A percentile compares a stretch with the other conserved stretches of the same genome.
phyloP scores from a whole-genome alignment of 2,797 vertebrate genomes.

The Eupleurogrammus muticus region DNA sequence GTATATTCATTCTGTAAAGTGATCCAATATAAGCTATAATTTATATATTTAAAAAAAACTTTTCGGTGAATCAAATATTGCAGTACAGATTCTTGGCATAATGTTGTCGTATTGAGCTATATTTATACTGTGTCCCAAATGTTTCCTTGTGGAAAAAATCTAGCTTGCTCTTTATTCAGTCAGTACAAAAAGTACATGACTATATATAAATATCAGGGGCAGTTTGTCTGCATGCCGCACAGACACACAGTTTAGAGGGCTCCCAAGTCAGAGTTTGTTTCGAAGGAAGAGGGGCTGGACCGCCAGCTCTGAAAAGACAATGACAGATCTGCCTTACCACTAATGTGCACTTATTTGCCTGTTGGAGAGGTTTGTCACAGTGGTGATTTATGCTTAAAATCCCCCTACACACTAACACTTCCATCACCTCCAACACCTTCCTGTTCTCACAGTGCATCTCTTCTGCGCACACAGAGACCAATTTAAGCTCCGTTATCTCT shows the following conservation, averaged over 20 bases:
- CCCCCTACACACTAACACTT: constrained; percentile 58
- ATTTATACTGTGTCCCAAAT: constrained; percentile 27
- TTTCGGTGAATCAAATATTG: constrained; percentile 7
- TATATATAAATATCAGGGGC: constrained; percentile 25
- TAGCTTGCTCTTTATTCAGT: constrained; percentile 9
- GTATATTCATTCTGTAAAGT: constrained; percentile 40
- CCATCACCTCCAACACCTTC: constrained; percentile 71
- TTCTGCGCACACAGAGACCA: constrained; percentile 37
- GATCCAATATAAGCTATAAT: constrained; percentile 31
- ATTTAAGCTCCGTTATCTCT: constrained; percentile 65
- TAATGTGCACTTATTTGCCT: constrained; percentile 85
- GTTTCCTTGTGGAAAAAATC: constrained; percentile 23
- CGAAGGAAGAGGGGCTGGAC: constrained; percentile 47
- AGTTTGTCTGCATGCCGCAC: constrained; percentile 26
- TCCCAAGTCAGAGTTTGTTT: constrained; percentile 61
- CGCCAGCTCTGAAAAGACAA: constrained; percentile 54
- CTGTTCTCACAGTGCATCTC: constrained; percentile 9
- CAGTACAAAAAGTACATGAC: constrained; percentile 16
- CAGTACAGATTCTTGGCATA: background rate
- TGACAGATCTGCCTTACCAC: constrained; percentile 79
- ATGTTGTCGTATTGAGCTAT: background rate
- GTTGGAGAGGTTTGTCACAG: constrained; percentile 81
- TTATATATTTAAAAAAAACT: background rate
- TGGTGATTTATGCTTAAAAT: constrained; percentile 79
- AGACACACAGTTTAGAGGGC: constrained; percentile 52